Conservation (phyloP, 2,888 invertebrate genomes). For the Brachypterus glaber region DNA sequence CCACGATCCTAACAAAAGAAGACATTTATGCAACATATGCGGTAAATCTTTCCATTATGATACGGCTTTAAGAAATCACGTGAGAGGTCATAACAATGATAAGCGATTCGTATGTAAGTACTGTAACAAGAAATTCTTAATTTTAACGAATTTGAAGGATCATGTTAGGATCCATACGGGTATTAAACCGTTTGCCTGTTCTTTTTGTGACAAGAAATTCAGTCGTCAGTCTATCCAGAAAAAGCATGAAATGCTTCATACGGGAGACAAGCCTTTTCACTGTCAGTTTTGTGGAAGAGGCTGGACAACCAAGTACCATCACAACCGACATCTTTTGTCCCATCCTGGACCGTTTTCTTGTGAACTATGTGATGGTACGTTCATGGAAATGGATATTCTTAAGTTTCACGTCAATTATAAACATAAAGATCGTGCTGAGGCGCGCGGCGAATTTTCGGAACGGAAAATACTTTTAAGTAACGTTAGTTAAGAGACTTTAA, state of each 20-base stretch:
- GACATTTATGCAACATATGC: slow-evolving; percentile 69
- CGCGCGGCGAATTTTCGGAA: too few species aligned
- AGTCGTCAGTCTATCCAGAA: slow-evolving; percentile 54
- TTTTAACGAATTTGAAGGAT: slow-evolving; percentile 53
- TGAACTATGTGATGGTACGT: slow-evolving; percentile 22
- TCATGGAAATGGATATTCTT: slow-evolving; percentile 20
- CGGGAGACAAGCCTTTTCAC: slow-evolving; percentile 37
- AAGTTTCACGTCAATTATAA: slow-evolving; percentile 20
- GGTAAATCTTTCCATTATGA: slow-evolving; percentile 77
- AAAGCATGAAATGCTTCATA: slow-evolving; percentile 35
- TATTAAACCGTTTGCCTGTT: slow-evolving; percentile 67
- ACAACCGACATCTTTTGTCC: slow-evolving; percentile 43
- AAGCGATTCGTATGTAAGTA: slow-evolving; percentile 23
- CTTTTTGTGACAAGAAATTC: slow-evolving; percentile 65
- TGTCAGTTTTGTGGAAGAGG: slow-evolving; percentile 41
- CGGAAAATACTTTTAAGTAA: too few species aligned
- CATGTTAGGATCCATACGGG: slow-evolving; percentile 74
- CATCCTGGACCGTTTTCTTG: slow-evolving; percentile 35
- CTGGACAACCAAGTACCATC: slow-evolving; percentile 37
- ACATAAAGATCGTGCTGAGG: too few species aligned
- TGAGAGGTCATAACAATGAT: slow-evolving; percentile 26
- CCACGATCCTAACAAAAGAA: slow-evolving; percentile 36
- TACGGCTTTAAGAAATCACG: slow-evolving; percentile 39
- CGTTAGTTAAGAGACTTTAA: too few species aligned
- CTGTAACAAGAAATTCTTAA: slow-evolving; percentile 24